A percentile compares a stretch with the other conserved stretches of the same genome.
These are phyloP conservation scores for Anguilla megastoma DNA, from an alignment of 2,797 vertebrate genomes.

Conservation along the genomic window DNA sequence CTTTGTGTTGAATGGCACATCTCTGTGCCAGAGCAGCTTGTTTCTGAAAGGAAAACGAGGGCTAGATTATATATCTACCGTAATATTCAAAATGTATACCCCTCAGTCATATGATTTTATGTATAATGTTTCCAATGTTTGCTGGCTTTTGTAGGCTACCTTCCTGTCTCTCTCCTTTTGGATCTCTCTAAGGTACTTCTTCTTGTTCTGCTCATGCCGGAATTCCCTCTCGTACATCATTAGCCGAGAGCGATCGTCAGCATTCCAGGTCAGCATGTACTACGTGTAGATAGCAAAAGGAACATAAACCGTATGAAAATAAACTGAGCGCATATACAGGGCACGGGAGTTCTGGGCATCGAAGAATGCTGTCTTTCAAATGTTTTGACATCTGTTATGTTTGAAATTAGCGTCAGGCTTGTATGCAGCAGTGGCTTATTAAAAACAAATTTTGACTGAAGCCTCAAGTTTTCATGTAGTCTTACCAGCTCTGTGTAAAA, in stretches of 20 bases:
- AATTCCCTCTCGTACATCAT: conserved; percentile 4
- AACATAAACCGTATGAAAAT: background rate
- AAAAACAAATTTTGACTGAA: background rate
- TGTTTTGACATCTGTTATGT: background rate
- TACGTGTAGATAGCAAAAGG: background rate
- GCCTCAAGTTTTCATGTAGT: background rate
- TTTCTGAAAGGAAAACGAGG: background rate
- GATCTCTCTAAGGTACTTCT: background rate
- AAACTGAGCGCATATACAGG: background rate
- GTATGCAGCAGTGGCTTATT: background rate
- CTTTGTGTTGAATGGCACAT: background rate
- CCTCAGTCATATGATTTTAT: background rate
- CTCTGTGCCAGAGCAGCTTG: background rate
- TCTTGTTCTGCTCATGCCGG: background rate
- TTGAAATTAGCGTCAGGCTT: background rate
- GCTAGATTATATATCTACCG: background rate
- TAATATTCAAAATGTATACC: background rate
- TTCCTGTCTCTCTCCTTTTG: background rate
- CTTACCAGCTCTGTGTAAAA: conserved; percentile 6
- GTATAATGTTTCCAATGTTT: background rate
- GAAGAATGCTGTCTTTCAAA: background rate
- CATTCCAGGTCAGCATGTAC: background rate
- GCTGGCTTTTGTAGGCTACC: background rate
- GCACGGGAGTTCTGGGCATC: background rate
- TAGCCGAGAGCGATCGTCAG: background rate